phyloP scores from a whole-genome alignment of 30 jellyfish, hydroid and myxozoan species.

The Aurelia coerulea region DNA sequence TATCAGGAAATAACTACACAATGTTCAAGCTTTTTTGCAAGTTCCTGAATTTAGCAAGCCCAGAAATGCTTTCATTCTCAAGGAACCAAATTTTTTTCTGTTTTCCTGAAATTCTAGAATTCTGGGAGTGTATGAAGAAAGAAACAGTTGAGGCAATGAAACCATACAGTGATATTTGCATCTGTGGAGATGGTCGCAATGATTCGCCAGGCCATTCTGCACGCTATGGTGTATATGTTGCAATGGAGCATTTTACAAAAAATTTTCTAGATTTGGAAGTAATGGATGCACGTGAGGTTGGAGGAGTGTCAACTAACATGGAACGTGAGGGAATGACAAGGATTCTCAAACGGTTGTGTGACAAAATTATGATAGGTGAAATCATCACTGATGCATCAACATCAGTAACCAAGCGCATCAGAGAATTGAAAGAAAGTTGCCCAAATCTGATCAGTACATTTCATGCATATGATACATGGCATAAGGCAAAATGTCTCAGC shows the following conservation, averaged over 20 bases:
- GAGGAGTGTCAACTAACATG: conserved; percentile 33
- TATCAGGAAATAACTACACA: conserved; percentile 27
- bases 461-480: conserved; percentile 39
- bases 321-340: conserved; percentile 12
- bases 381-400: conserved; percentile 45
- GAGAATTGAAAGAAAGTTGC: conserved; percentile 19
- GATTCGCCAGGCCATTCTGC: conserved; percentile 60
- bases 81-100: neutral
- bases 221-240: conserved; percentile 11
- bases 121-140: conserved; percentile 13
- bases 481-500: conserved; percentile 3
- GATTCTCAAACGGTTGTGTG: neutral
- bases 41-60: conserved; percentile 13
- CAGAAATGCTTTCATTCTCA: conserved; percentile 1
- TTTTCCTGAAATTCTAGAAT: conserved; percentile 8
- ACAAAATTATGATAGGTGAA: neutral
- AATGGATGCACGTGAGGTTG: conserved; percentile 19
- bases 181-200: conserved; percentile 39
- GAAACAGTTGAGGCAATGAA: neutral
- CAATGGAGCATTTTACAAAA: conserved; percentile 40
- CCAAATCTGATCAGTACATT: neutral
- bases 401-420: conserved; percentile 1
- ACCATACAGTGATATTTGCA: neutral
- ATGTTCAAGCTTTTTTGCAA: conserved; percentile 2
- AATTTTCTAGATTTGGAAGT: conserved; percentile 23